Evolutionary conservation across 2,113 vertebrate species (phyloP).

Genomic region (Diadophis punctatus): DNA sequence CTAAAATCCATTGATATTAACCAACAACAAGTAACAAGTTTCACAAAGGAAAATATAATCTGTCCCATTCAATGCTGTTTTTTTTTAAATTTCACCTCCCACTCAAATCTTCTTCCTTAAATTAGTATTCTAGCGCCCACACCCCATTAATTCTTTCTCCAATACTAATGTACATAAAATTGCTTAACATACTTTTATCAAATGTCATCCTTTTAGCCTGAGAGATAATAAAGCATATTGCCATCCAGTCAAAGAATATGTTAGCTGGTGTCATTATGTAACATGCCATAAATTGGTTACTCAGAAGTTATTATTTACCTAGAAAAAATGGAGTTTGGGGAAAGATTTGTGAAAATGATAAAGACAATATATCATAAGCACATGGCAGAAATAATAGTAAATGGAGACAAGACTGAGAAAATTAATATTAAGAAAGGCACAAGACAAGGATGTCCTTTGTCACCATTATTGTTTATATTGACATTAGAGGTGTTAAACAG

Average conservation of each 20-base stretch:
- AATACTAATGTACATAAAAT: not conserved
- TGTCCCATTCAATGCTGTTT: not conserved
- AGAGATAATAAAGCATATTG: not conserved
- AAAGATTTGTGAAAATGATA: no score
- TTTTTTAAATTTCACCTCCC: not conserved
- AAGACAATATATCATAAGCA: no score
- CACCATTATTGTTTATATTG: no score
- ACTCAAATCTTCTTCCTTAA: not conserved
- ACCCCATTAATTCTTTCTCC: not conserved
- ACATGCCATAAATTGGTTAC: not conserved
- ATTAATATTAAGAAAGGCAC: no score
- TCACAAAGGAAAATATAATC: not conserved
- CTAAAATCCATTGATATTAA: not conserved
- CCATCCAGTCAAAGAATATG: not conserved
- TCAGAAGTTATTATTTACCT: not conserved
- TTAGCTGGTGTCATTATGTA: not conserved
- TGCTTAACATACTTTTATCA: not conserved
- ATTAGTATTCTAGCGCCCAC: not conserved
- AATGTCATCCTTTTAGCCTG: not conserved
- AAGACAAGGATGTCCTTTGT: no score
- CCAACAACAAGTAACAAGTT: not conserved
- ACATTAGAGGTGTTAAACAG: no score
- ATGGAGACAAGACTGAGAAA: no score
- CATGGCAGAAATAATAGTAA: no score
- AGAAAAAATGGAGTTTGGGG: no score